Percentiles rank a stretch among this genome's conserved stretches.
Evolutionary conservation across 1,140 invertebrate species (phyloP).

Genomic region (Streblospio benedicti): DNA sequence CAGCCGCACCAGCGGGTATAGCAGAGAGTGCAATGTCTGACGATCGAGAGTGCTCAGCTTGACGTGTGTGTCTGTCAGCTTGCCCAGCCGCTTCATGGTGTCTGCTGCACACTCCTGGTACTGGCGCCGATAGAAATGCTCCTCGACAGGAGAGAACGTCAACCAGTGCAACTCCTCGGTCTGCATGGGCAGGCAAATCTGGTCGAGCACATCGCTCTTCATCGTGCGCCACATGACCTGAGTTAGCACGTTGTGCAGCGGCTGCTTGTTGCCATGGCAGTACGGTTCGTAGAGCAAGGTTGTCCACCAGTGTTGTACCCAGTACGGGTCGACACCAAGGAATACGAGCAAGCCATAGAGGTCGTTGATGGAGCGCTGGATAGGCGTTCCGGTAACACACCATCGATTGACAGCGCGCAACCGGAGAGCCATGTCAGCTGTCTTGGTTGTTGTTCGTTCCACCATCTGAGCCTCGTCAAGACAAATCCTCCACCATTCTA

Average conservation of each 20-base stretch:
- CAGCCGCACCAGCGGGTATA: constrained; percentile 59
- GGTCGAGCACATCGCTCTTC: constrained; percentile 58
- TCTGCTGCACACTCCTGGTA: constrained; percentile 44
- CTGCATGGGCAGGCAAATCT: constrained; percentile 50
- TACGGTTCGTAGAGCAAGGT: constrained; percentile 54
- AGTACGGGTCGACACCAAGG: constrained; percentile 56
- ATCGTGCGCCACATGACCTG: constrained; percentile 62
- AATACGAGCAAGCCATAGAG: constrained; percentile 64
- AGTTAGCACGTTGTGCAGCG: constrained; percentile 52
- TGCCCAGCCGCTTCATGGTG: constrained; percentile 38
- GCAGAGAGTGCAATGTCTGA: constrained; percentile 48
- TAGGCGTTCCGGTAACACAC: constrained; percentile 71
- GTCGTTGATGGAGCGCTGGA: constrained; percentile 59
- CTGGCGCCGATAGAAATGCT: constrained; percentile 54
- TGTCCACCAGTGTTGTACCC: constrained; percentile 53
- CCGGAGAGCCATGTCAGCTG: constrained; percentile 57
- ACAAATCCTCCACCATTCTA: constrained; percentile 70
- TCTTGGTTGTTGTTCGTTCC: constrained; percentile 54
- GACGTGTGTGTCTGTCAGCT: constrained; percentile 34
- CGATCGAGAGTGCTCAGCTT: constrained; percentile 47
- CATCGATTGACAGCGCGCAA: constrained; percentile 58
- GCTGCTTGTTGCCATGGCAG: constrained; percentile 44
- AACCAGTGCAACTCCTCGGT: constrained; percentile 50
- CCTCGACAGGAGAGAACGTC: constrained; percentile 55
- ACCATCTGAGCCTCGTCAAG: constrained; percentile 78